Percentiles rank a stretch among this genome's conserved stretches.
phyloP scores from a whole-genome alignment of 2,888 invertebrate species.

The Tupiocoris notatus region DNA sequence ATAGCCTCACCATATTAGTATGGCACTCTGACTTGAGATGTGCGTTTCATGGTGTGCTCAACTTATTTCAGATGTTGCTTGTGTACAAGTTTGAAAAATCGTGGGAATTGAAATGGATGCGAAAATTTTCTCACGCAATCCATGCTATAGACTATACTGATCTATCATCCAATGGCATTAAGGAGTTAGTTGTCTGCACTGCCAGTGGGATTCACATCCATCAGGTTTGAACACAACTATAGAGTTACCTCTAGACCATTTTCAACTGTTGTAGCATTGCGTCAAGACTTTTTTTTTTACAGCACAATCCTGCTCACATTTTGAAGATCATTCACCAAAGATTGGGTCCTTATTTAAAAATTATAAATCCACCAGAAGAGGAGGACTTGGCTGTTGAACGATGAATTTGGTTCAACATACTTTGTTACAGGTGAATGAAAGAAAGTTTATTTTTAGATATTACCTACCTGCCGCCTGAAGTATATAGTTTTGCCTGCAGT shows the following conservation, averaged over 20 bases:
- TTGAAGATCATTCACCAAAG: constrained; percentile 29
- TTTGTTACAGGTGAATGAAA: too few relatives aligned
- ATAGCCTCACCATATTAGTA: too few relatives aligned
- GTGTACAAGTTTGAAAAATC: constrained; percentile 56
- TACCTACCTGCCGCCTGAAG: too few relatives aligned
- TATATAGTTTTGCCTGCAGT: too few relatives aligned
- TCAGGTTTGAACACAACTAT: constrained; percentile 56
- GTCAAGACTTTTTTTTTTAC: background rate
- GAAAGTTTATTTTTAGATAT: too few relatives aligned
- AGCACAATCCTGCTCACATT: constrained; percentile 40
- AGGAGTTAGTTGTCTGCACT: constrained; percentile 65
- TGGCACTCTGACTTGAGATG: too few relatives aligned
- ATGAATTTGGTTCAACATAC: too few relatives aligned
- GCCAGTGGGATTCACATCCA: constrained; percentile 66
- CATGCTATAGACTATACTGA: constrained; percentile 63
- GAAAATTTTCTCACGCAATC: constrained; percentile 63
- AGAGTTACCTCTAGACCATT: background rate
- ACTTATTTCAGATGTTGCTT: constrained; percentile 57
- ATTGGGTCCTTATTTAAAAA: constrained; percentile 3
- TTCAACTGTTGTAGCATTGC: background rate
- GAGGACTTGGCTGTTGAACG: background rate
- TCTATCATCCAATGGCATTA: constrained; percentile 66
- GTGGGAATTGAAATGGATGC: constrained; percentile 58
- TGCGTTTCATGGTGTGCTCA: too few relatives aligned
- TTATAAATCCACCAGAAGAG: background rate